Evolutionary conservation across 2,888 invertebrate species (phyloP).

Genomic region (Autographa gamma): DNA sequence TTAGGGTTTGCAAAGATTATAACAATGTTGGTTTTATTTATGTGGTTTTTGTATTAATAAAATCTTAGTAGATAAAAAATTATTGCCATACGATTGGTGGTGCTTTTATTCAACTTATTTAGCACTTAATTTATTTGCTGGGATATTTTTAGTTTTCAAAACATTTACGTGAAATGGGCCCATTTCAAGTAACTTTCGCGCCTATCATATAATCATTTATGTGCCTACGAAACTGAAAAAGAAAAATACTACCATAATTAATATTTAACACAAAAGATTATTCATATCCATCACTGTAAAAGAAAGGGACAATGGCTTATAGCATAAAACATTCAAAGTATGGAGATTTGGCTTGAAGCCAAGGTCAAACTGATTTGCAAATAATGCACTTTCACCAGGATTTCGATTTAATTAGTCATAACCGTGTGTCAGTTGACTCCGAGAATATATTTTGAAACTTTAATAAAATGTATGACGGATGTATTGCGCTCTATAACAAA

Average conservation of each 20-base stretch:
- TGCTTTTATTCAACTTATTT: no score
- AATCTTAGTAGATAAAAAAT: no score
- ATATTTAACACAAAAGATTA: neutral
- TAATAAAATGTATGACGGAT: conserved; percentile 5
- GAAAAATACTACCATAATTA: neutral
- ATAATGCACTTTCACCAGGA: conserved; percentile 67
- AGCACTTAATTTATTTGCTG: no score
- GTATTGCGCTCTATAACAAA: no score
- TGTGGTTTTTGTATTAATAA: no score
- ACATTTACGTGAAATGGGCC: no score
- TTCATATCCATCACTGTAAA: conserved; percentile 5
- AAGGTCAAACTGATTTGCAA: conserved; percentile 58
- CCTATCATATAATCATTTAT: no score
- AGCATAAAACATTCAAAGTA: conserved; percentile 24
- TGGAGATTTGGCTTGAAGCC: conserved; percentile 57
- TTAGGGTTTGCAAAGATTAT: no score
- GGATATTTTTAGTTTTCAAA: no score
- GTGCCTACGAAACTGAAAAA: neutral
- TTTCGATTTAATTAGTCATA: conserved; percentile 53
- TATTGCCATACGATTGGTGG: no score
- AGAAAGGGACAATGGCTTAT: conserved; percentile 11
- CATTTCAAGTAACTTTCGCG: no score
- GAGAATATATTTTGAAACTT: conserved; percentile 42
- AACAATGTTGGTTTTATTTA: no score
- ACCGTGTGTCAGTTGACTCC: conserved; percentile 44